Base-by-base conservation (phyloP, 2,797 vertebrate genomes). In the Cossypha dichroa region DNA sequence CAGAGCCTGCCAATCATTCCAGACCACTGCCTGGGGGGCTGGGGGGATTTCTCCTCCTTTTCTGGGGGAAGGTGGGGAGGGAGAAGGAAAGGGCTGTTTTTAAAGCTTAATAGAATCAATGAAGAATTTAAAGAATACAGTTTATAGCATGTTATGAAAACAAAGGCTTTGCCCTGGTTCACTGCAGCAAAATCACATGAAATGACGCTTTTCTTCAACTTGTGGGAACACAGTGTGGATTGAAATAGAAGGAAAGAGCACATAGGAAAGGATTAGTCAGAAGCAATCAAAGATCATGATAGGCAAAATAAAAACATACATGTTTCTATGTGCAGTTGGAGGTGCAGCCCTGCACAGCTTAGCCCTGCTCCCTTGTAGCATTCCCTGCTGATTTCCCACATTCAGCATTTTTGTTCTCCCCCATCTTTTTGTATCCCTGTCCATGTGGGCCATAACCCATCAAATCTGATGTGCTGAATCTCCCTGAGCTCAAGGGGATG, bases 81-180 rank as follows among this genome's bases (percentile, higher is more conserved):
- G 31, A 68, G 58, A 73, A 20, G 46, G 58, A 88, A 95, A 94
- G 15, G 48, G 16, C 43, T 93, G 59, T 90, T 96, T 96, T 85
- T 87, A 95, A 92, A 93, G 68, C 84, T 95, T 90, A 93, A 94
- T 85, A 91, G 80, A 94, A 88, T 96, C 90, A 93, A 79, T 48
- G 70, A 96, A 95, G 85, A 95, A 94, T 96, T 92, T 91, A 70
- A 96, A 88, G 85, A 89, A 85, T 89, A 97, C 70, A 85, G 58
- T 94, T 95, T 93, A 33, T 46, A 92, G 49, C 38, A 29, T 82
- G 77, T 87, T 92, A 82, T 60, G 81, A 92, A 95, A 96, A 95
- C 90, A 97, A 93, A 92, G 78, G 83, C 92, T 96, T 90, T 93
- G 56, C 88, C 83, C 74, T 85, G 80, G 63, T 79, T 93, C 90